Percentiles rank a stretch among this genome's conserved stretches.
Evolutionary conservation across 2,888 invertebrate genomes (phyloP).

Genomic region (Lymantria monacha): DNA sequence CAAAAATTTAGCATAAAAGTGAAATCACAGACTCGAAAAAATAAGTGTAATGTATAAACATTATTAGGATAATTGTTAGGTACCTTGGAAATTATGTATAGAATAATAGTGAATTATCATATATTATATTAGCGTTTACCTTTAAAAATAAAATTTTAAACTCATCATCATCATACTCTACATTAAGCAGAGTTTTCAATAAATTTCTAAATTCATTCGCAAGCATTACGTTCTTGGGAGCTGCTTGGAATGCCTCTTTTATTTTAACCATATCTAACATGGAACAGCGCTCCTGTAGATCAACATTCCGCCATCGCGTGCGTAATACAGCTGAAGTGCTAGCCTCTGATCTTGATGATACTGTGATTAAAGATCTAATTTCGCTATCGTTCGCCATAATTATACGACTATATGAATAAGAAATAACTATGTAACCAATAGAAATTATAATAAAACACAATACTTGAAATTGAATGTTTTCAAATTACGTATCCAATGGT

Average conservation of each 20-base stretch:
- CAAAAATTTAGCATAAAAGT: too few relatives aligned
- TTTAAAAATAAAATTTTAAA: slow-evolving; percentile 84
- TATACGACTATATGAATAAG: neutral
- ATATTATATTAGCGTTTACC: slow-evolving; percentile 64
- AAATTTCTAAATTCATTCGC: slow-evolving; percentile 64
- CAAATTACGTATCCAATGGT: too few relatives aligned
- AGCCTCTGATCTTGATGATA: slow-evolving; percentile 60
- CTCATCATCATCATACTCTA: slow-evolving; percentile 81
- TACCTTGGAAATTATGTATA: too few relatives aligned
- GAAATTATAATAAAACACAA: slow-evolving; percentile 2
- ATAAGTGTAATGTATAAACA: too few relatives aligned
- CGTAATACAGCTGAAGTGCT: slow-evolving; percentile 46
- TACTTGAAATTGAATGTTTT: slow-evolving; percentile 4
- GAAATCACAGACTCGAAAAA: too few relatives aligned
- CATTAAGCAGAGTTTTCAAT: slow-evolving; percentile 63
- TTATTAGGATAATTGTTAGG: too few relatives aligned
- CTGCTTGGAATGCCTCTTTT: slow-evolving; percentile 67
- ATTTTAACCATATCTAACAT: slow-evolving; percentile 70
- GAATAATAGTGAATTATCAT: too few relatives aligned
- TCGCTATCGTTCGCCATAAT: slow-evolving; percentile 61
- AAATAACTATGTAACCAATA: neutral
- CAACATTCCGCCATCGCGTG: slow-evolving; percentile 50
- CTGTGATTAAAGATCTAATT: slow-evolving; percentile 52
- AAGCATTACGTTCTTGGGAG: slow-evolving; percentile 63
- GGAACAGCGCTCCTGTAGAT: slow-evolving; percentile 67